A percentile compares a stretch with the other conserved stretches of the same genome.
phyloP scores from a whole-genome alignment of 1,140 invertebrate genomes.

The Bathynomus jamesi region DNA sequence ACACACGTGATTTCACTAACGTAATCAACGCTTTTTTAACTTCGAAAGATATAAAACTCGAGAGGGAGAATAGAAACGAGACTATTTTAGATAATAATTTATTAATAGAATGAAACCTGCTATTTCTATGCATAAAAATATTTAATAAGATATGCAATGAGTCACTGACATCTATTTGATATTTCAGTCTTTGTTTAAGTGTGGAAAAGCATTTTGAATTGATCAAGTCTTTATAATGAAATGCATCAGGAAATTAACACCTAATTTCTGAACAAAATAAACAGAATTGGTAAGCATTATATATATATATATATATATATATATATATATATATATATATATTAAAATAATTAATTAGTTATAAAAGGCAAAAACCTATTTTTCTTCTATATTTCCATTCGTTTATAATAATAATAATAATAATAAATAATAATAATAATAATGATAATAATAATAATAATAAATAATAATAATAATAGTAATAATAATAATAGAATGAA shows the following conservation, averaged over 20 bases:
- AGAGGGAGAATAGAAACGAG: no score
- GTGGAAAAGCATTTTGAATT: neutral
- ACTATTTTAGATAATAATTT: no score
- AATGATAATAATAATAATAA: no score
- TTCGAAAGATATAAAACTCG: no score
- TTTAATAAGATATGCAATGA: neutral
- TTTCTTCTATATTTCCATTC: slow-evolving; percentile 1
- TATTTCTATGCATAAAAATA: neutral
- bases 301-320: neutral
- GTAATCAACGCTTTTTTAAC: no score
- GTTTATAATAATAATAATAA: slow-evolving; percentile 11
- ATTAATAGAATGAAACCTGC: neutral
- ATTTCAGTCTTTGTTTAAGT: neutral
- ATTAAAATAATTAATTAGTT: neutral
- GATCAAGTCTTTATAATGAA: neutral
- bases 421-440: slow-evolving; percentile 6
- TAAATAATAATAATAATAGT: slow-evolving; percentile 10
- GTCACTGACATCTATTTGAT: neutral
- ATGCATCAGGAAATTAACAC: neutral
- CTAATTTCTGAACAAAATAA: neutral
- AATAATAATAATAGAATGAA: neutral
- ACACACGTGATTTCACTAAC: no score
- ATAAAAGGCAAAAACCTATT: no score
- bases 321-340: neutral
- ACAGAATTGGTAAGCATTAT: neutral